Base-by-base conservation (phyloP, 1,140 invertebrate species). In the Cyphomyrmex costatus region DNA sequence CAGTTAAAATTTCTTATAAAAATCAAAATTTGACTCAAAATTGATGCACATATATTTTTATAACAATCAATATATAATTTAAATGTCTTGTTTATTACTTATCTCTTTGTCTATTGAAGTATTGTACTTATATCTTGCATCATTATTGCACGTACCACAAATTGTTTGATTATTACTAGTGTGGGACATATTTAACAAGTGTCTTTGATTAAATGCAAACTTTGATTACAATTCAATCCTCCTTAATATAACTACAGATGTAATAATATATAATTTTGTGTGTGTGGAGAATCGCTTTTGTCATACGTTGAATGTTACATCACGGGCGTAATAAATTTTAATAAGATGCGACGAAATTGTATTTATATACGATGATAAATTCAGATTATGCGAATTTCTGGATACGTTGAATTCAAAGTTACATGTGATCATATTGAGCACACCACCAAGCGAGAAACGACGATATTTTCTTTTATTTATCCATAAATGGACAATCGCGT, bases 391-490 rank as follows among this genome's bases (percentile, higher is more conserved):
- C 2, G 10, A 21, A 33, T 53, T 71, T 53, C n/a, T 33, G 46
- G 46, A 33, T 53, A 21, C 27, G 19, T 14, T 30, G 6, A 53
- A 73, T 73, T 73, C 30, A 12, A 3, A 30, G 51, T 24, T 56
- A 33, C 12, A 27, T 19, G 10, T 27, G 8, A 30, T 53, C 19
- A 53, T n/a, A 21, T 1, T 12, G 51, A 33, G 7, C n/a, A 16
- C 0, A 16, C 4, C 7, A 3, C 27, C 24, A 16, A 46, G 21
- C 8, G n/a, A n/a, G n/a, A n/a, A n/a, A n/a, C n/a, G 24, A 16
- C 16, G 46, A 24, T 24, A 36, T 74, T 56, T 33, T 7, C 7
- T 56, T 74, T 74, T 74, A 74, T 74, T 58, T 58, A 36, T 58
- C n/a, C 27, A 7, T 30, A 12, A 74, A 24, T 19, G 51, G 7